Evolutionary conservation across 2,888 invertebrate genomes (phyloP), one percentile per base, ranked within the genome.

Genomic region (Agriopis aurantiaria): DNA sequence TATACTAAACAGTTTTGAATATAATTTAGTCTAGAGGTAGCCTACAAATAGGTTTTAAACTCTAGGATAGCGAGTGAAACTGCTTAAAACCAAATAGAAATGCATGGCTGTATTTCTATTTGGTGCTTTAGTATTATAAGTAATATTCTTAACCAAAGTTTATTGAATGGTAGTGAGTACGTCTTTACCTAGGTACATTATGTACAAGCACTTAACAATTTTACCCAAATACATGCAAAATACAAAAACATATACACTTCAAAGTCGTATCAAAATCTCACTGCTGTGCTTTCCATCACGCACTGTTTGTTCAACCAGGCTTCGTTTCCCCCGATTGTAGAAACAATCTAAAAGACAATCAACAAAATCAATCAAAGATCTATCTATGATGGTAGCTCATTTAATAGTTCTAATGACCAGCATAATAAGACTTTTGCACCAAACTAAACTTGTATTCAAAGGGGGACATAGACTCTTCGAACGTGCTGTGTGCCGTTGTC

Each of bases 241-340:
- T 11, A 23, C 52, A 23, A 8, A 5, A 17, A 10, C 10, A 23
- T 14, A 10, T 9, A 33, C 40, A 8, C 8, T 1, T 40, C 12
- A 40, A 11, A 11, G 43, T 58, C 11, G 3, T 17, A 10, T 17
- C 57, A 64, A 80, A 80, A 81, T 76, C 82, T 74, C 73, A 74
- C 73, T 73, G 72, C 74, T 76, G 71, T 69, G 76, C 65, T 82
- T 77, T 78, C 74, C 75, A 87, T 85, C 89, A 88, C 86, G 88
- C 86, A 83, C 80, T 88, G 88, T 89, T 91, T 88, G 81, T 82
- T 59, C 40, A 73, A 76, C 78, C 53, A 58, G 43, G 46, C 53
- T 60, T 40, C 48, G 67, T 68, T 56, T 60, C 60, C 65, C 49
- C 65, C 12, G 69, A 68, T 49, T 51, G 48, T 49, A 11, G 40